Evolutionary conservation across 2,797 vertebrate genomes (phyloP), one percentile per base, ranked within the genome.

Genomic region (Xiphorhynchus erythropygius): DNA sequence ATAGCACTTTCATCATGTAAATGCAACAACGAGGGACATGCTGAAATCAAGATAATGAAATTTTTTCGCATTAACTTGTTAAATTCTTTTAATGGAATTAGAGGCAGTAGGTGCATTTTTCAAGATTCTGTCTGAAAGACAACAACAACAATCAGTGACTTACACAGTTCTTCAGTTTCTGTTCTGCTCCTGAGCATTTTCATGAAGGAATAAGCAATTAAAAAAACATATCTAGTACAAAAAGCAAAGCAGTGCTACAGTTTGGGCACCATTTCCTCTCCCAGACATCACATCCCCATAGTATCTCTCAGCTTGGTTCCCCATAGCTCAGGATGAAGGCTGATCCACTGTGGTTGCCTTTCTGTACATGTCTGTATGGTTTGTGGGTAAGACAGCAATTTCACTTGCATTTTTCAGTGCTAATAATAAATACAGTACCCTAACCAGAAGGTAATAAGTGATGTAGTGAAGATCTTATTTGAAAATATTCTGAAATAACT

Each of bases 11-110:
- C 76, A 77, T 88, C 73, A 90, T 84, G 79, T 75, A 94, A 95
- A 92, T 92, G 92, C 56, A 89, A 74, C 59, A 93, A 33, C 50
- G 55, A 78, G 37, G 60, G 68, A 50, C 49, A 33, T 35, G 37
- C 33, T 91, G 69, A 93, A 95, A 91, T 90, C 90, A 95, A 91
- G 89, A 47, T 85, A 89, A 94, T 94, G 94, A 71, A 75, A 84
- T 90, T 88, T 75, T 90, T 73, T 86, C 86, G 18, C 93, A 90
- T 94, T 96, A 91, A 73, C 41, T 69, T 69, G 42, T 94, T 90
- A 65, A 78, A 65, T 84, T 75, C 18, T 78, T 91, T 84, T 75
- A 96, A 90, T 69, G 73, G 18, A 30, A 65, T 87, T 90, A 57
- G 90, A 5, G 8, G 30, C 35, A 86, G 60, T 27, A 37, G 42